These are phyloP conservation scores for Vollenhovia emeryi DNA, from an alignment of 1,140 invertebrate species.

Conservation along the genomic window DNA sequence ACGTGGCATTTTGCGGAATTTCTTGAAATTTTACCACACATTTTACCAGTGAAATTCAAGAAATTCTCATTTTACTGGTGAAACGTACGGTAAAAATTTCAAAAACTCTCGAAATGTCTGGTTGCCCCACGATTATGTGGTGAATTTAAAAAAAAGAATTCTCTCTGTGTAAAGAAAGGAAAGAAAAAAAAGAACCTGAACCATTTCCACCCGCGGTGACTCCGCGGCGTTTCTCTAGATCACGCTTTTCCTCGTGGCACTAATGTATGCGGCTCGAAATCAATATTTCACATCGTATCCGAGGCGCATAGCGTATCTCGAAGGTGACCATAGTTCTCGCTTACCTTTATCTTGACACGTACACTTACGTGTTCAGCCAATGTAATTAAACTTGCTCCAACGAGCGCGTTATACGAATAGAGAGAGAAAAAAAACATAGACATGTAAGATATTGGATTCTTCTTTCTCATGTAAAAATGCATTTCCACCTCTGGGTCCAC, in stretches of 20 bases:
- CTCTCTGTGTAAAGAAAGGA: no score
- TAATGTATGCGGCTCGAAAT: constrained; percentile 35
- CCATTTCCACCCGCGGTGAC: constrained; percentile 13
- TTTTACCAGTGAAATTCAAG: no score
- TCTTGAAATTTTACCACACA: no score
- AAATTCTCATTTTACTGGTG: no score
- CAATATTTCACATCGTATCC: constrained; percentile 44
- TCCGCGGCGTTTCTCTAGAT: constrained; percentile 30
- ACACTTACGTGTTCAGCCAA: neutral
- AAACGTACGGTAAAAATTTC: no score
- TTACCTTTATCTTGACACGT: constrained; percentile 7
- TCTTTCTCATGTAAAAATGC: neutral
- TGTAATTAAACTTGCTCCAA: neutral
- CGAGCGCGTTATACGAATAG: neutral
- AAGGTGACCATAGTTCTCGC: constrained; percentile 41
- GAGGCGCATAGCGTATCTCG: constrained; percentile 37
- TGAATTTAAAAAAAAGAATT: no score
- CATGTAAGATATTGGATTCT: neutral
- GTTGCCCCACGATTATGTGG: no score
- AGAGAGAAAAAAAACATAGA: neutral
- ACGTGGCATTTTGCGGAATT: no score
- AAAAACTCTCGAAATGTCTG: no score
- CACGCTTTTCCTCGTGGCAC: constrained; percentile 41
- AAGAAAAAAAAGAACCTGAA: neutral
- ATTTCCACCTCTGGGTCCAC: neutral